These are phyloP conservation scores for Miniopterus natalensis DNA, from an alignment of 2,113 vertebrate genomes.

Conservation along the genomic window DNA sequence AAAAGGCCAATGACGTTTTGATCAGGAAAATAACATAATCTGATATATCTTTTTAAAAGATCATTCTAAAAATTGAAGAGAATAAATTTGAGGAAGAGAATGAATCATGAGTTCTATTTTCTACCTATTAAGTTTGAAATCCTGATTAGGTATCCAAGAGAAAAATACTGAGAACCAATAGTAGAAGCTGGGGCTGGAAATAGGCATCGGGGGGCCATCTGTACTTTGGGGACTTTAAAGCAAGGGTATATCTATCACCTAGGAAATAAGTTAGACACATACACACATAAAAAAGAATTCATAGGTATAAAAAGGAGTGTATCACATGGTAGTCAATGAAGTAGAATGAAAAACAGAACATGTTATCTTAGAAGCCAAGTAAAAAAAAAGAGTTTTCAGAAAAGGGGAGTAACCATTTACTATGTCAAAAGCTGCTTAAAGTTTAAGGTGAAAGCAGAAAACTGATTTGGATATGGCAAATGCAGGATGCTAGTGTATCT, in stretches of 20 bases:
- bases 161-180: not conserved
- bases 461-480: not conserved
- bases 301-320: not conserved
- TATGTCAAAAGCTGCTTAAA: not conserved
- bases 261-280: not conserved
- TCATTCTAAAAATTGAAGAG: slow-evolving; percentile 36
- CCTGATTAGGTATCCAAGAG: not conserved
- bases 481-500: not conserved
- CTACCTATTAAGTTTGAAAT: not conserved
- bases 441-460: not conserved
- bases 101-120: slow-evolving; percentile 9
- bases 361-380: not conserved
- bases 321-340: not conserved
- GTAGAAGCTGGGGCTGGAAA: not conserved
- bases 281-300: not conserved
- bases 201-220: not conserved
- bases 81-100: not conserved
- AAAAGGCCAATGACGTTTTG: not conserved
- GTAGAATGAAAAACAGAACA: not conserved
- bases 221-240: not conserved
- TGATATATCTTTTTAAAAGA: slow-evolving; percentile 21
- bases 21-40: slow-evolving; percentile 7
- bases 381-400: not conserved
- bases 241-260: not conserved
- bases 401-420: not conserved